Evolutionary conservation across 1,140 invertebrate species (phyloP).

Genomic region (Phenacoccus solenopsis): DNA sequence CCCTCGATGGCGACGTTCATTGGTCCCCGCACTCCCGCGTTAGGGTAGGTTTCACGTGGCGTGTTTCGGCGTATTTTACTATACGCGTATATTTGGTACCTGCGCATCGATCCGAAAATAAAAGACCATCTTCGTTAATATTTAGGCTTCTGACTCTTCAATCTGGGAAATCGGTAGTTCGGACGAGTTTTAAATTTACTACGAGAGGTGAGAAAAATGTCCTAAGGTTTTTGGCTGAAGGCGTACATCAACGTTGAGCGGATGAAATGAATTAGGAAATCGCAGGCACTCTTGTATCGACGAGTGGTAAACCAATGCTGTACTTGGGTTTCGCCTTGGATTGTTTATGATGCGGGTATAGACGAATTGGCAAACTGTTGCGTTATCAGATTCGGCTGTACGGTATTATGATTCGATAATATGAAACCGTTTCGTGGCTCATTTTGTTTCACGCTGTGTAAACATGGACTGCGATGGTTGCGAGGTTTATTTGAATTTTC

Average conservation of each 20-base stretch:
- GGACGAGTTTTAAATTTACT: too few species aligned
- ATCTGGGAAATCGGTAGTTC: too few species aligned
- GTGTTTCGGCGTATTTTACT: background rate
- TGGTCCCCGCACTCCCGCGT: background rate
- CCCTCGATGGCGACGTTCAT: background rate
- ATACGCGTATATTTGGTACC: background rate
- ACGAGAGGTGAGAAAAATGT: too few species aligned
- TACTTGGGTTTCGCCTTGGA: background rate
- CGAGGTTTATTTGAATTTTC: too few species aligned
- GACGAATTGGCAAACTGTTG: background rate
- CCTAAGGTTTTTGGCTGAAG: too few species aligned
- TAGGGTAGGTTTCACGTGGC: background rate
- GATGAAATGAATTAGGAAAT: too few species aligned
- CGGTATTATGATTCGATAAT: too few species aligned
- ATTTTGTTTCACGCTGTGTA: background rate
- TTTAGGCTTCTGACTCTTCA: too few species aligned
- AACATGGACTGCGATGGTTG: background rate
- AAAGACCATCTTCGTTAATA: too few species aligned
- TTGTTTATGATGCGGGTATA: background rate
- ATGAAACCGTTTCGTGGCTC: background rate
- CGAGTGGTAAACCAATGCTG: too few species aligned
- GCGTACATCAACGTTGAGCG: too few species aligned
- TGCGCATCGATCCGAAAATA: background rate
- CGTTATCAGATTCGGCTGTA: background rate
- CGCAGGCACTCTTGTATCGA: too few species aligned